A percentile compares a stretch with the other conserved stretches of the same genome.
Conservation (phyloP, 2,113 vertebrate species). For the Amia ocellicauda region DNA sequence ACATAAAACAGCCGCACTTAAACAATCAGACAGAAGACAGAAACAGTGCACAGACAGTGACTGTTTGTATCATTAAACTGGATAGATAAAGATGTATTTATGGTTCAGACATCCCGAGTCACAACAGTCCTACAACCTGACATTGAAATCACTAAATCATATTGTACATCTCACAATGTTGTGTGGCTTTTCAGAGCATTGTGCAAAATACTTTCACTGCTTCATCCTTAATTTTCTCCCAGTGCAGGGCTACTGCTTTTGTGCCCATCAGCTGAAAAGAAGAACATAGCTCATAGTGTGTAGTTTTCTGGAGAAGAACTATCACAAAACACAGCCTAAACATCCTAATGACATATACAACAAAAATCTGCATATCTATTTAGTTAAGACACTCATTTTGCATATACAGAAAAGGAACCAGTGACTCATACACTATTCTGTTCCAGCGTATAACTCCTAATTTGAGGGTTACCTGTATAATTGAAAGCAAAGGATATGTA, state of each 20-base stretch:
- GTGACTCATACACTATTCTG: too few species aligned
- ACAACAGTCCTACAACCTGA: background rate
- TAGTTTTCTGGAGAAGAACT: too few species aligned
- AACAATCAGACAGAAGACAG: background rate
- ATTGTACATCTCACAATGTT: conserved; percentile 19
- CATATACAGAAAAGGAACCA: too few species aligned
- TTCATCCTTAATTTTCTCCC: conserved; percentile 26
- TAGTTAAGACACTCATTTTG: too few species aligned
- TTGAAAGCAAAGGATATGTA: too few species aligned
- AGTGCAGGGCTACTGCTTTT: conserved; percentile 26
- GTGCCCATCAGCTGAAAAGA: conserved; percentile 3
- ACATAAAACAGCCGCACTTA: too few species aligned
- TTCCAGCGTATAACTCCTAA: too few species aligned
- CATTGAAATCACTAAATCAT: conserved; percentile 3
- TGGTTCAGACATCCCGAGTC: background rate
- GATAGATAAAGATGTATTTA: conserved; percentile 10
- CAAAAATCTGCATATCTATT: too few species aligned
- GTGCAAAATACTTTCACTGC: conserved; percentile 2
- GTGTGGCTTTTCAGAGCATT: conserved; percentile 6
- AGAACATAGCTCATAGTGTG: too few species aligned
- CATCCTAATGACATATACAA: too few species aligned
- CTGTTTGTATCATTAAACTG: conserved; percentile 1
- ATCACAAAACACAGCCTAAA: too few species aligned
- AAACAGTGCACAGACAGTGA: background rate
- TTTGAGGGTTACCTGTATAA: too few species aligned